Base-by-base conservation (phyloP, 2,888 invertebrate genomes). In the Eustalomyia histrio region DNA sequence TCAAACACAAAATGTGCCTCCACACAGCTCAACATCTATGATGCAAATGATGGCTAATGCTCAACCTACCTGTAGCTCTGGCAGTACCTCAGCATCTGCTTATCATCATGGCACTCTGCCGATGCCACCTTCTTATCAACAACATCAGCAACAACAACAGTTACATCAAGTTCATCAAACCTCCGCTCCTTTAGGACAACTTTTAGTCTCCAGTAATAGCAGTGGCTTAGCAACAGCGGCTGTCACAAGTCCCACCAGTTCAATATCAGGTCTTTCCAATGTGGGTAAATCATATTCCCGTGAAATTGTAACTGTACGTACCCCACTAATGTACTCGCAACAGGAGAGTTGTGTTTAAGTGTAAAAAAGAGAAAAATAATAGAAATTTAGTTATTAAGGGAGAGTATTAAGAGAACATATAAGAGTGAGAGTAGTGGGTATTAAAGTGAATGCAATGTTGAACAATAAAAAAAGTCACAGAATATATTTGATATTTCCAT, bases 301-400 rank as follows among this genome's bases (percentile, higher is more conserved):
- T 83, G 94, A 94, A 90, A 93, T 94, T 79, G 94, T 94, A 69
- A 94, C 94, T 33, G 93, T 94, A 67, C 91, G 94, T 86, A 94
- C 94, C 72, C 94, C 94, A 67, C 91, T 94, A 72, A 93, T 94
- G 92, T 93, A 93, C 81, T 93, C 92, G 87, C 93, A 91, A 86
- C 92, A 94, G 88, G 94, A 94, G 88, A 94, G 94, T 90, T 94
- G 94, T 89, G 94, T 94, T 88, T 94, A 94, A 92, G 86, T 85
- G 83, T 83, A 67, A 80, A 79, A 75, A 73, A 29, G 29, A 69
- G 12, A 69, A 75, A 24, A 63, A 73, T 39, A 79, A 75, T 58
- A 57, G 47, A 35, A 69, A 79, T 53, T 18, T 68, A 73, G 55
- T 63, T 9, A 63, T 64, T 68, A 76, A 52, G 69, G 16, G 33